These are phyloP conservation scores for Uloborus diversus DNA, from an alignment of 1,140 invertebrate genomes.

Conservation along the genomic window DNA sequence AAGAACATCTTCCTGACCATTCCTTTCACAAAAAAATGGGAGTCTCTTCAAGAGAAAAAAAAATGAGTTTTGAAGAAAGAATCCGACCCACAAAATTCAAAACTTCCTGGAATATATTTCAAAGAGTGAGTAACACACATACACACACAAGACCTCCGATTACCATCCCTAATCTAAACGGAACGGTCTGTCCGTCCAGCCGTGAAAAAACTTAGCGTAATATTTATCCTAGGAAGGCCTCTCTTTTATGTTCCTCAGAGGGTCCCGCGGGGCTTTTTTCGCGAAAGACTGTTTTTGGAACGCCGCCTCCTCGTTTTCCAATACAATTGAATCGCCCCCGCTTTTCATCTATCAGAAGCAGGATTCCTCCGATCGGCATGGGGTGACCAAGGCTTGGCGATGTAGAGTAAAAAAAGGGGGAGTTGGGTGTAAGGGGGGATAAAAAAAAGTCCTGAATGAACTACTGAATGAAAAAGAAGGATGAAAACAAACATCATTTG, in stretches of 20 bases:
- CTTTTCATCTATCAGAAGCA: background rate
- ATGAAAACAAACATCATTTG: too few relatives aligned
- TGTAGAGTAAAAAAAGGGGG: too few relatives aligned
- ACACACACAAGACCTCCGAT: background rate
- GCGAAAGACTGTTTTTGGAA: background rate
- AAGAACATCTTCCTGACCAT: slow-evolving; percentile 22
- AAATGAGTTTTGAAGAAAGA: background rate
- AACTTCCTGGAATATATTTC: background rate
- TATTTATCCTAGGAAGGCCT: background rate
- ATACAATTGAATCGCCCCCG: slow-evolving; percentile 26
- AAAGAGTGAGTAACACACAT: slow-evolving; percentile 35
- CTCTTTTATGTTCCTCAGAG: background rate
- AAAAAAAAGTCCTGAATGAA: too few relatives aligned
- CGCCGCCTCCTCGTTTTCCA: background rate
- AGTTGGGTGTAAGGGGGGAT: too few relatives aligned
- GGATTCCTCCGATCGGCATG: too few relatives aligned
- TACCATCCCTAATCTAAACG: background rate
- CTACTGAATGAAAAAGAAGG: too few relatives aligned
- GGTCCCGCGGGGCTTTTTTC: background rate
- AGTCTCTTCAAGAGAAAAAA: slow-evolving; percentile 3
- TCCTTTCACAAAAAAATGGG: slow-evolving; percentile 12
- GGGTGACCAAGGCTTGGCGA: background rate
- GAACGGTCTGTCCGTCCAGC: background rate
- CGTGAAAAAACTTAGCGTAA: background rate
- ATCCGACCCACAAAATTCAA: background rate